These are phyloP conservation scores for Neoseiulus cucumeris DNA, from an alignment of 1,140 invertebrate genomes.

Conservation along the genomic window DNA sequence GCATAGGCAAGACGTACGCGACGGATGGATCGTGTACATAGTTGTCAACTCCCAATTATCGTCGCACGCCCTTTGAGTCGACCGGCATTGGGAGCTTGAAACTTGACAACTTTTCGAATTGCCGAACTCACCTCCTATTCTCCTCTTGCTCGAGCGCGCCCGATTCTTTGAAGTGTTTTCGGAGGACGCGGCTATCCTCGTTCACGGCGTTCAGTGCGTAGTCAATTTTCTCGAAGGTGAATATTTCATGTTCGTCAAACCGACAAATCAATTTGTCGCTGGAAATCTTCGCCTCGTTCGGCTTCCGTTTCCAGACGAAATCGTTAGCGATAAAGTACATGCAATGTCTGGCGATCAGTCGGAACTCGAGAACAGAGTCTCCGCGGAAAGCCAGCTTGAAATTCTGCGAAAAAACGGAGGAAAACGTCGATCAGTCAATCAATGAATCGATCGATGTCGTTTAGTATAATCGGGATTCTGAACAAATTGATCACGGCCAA, in stretches of 20 bases:
- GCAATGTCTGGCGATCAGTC: neutral
- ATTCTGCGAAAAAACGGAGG: slow-evolving; percentile 11
- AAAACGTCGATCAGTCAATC: too few species aligned
- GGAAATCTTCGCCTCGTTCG: slow-evolving; percentile 14
- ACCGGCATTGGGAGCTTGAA: neutral
- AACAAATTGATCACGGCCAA: neutral
- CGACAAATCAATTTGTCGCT: slow-evolving; percentile 28
- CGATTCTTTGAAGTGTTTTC: slow-evolving; percentile 47
- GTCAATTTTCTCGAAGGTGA: slow-evolving; percentile 47
- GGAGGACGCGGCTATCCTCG: slow-evolving; percentile 41
- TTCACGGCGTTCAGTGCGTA: slow-evolving; percentile 36
- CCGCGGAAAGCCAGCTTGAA: slow-evolving; percentile 9
- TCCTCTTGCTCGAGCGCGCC: slow-evolving; percentile 40
- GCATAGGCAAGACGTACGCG: too few species aligned
- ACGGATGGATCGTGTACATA: too few species aligned
- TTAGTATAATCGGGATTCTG: neutral
- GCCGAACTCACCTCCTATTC: neutral
- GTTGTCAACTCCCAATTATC: neutral
- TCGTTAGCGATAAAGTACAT: neutral
- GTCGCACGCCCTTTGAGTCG: neutral
- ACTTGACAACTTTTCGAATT: neutral
- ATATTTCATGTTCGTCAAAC: slow-evolving; percentile 51
- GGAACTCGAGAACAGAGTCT: slow-evolving; percentile 8
- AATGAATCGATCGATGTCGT: too few species aligned
- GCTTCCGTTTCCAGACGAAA: slow-evolving; percentile 13